Base-by-base conservation (phyloP, 1,140 invertebrate genomes). In the Aphaenogaster floridana region DNA sequence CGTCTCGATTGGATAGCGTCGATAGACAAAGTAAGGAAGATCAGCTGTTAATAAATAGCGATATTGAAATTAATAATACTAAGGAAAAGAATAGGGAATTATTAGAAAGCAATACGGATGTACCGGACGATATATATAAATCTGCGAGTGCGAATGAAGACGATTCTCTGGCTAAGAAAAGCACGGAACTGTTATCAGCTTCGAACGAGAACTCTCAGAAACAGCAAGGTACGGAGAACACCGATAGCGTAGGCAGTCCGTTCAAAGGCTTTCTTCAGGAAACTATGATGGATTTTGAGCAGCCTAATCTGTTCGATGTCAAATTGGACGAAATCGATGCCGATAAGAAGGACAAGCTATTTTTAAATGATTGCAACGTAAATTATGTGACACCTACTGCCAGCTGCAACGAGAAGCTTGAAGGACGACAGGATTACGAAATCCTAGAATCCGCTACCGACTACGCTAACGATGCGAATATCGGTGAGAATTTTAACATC, bases 261-360 rank as follows among this genome's bases (percentile, higher is more conserved):
- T 91, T 91, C n/a, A 91, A 91, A 45, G 90, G 90, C 13, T 91
- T 91, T 63, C 28, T 69, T 28, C 50, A 28, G 11, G 88, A 89
- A 0, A 54, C 63, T 11, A 17, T 57, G 0, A 64, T 90, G 7
- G 63, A 66, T 48, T 84, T 84, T 8, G 54, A 76, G 2, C 42
- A 74, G 13, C 5, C 69, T 11, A 36, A 61, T 3, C 6, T 74
- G 42, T 54, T 34, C n/a, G n/a, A 57, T 42, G 36, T 85, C 13
- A 39, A 76, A 21, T 28, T 52, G 2, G 15, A 61, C 34, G 13
- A 42, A 4, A 11, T 36, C 48, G 28, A 61, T 13, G 39, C 4
- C 7, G 7, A 13, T 2, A 45, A 21, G 9, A 17, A 76, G 42
- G 13, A 9, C 63, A 68, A 42, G 7, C 17, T 68, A 54, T 63